Evolutionary conservation across 2,113 vertebrate genomes (phyloP), one percentile per base, ranked within the genome.

Genomic region (Shinisaurus crocodilurus): DNA sequence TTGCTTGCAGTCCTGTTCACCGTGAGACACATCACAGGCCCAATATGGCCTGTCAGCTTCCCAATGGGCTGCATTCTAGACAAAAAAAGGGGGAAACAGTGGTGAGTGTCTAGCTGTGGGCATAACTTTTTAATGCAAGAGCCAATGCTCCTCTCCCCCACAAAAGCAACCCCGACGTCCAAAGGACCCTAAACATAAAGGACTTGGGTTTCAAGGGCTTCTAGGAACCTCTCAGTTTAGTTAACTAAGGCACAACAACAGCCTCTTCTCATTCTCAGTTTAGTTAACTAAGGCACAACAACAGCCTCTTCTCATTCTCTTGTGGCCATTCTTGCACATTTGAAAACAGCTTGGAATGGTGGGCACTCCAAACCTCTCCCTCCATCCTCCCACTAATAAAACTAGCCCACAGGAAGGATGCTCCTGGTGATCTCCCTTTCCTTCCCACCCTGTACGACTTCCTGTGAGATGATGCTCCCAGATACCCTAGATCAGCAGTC

Each of bases 1-100:
- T 98, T 98, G 91, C 96, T 98, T 1, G 97, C 88, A 0, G 98
- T 98, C 95, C 98, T 98, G 93, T 98, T 98, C 93, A 99, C 98
- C 0, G 99, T 99, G 82, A 99, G 97, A 93, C 99, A 99, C 98
- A 99, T 99, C 94, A 99, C 99, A 0, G 99, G 98, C 12, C 99
- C 99, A 0, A 98, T 99, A 96, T 99, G 99, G 63, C 99, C 99
- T 0, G 97, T 98, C 95, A 99, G 97, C 96, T 99, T 99, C 85
- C 98, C 99, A 0, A 98, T 94, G 0, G 98, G 97, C 95, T 98
- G 98, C 96, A 99, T 98, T 96, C 99, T 99, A 90, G 37, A 6
- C 0, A 13, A 57, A 1, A 63, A 23, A 72, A 2, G 43, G 6
- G 75, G 45, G 13, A 37, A 37, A 25, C 3, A 0, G 13, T 12